Evolutionary conservation across 2,888 invertebrate genomes (phyloP).

Genomic region (Monochamus alternatus): DNA sequence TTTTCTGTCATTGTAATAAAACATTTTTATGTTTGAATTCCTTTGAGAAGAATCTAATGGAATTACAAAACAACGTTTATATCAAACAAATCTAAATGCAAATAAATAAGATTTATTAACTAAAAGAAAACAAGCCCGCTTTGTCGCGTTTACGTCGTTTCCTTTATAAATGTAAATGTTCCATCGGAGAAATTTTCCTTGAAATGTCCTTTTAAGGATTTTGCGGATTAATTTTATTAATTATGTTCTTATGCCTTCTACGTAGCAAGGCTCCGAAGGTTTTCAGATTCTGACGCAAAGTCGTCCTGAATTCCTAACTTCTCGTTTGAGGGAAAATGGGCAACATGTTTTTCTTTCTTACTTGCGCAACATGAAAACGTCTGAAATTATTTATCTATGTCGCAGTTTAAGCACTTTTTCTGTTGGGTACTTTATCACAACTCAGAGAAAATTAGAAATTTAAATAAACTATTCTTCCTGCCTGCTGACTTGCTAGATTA

Average conservation of each 20-base stretch:
- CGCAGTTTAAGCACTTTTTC: too few species aligned
- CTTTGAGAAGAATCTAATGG: background rate
- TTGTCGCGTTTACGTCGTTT: background rate
- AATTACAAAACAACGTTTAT: background rate
- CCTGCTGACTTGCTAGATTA: too few species aligned
- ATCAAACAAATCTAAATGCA: background rate
- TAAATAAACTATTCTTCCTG: too few species aligned
- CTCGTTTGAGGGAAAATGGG: background rate
- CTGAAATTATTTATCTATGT: too few species aligned
- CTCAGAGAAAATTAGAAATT: too few species aligned
- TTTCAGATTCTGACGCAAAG: background rate
- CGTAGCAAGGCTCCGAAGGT: background rate
- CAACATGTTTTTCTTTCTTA: background rate
- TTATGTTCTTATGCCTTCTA: slow-evolving; percentile 1
- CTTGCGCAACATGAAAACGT: too few species aligned
- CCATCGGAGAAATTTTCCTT: background rate
- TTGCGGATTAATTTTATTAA: slow-evolving; percentile 18
- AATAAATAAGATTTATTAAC: slow-evolving; percentile 8
- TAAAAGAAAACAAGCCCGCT: background rate
- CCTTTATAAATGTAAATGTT: background rate
- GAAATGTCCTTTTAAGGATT: background rate
- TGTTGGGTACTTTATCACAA: too few species aligned
- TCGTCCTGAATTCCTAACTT: background rate
- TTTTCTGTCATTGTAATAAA: background rate
- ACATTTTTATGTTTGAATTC: background rate